phyloP scores from a whole-genome alignment of 2,888 invertebrate species.

The Eupithecia exiguata region DNA sequence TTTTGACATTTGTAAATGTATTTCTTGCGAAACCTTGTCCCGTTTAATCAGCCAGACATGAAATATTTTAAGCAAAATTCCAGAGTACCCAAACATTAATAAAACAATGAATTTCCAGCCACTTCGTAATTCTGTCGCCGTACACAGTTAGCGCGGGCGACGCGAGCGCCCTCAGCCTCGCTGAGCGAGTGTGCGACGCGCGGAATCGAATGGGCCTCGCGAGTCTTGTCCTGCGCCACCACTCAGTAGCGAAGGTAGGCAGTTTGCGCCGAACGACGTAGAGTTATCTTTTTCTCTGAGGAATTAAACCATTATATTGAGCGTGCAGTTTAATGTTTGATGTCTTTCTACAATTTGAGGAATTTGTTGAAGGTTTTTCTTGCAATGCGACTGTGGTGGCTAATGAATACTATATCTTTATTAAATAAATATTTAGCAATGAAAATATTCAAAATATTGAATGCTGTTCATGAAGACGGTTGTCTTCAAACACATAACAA shows the following conservation, averaged over 20 bases:
- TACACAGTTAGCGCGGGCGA: constrained; percentile 8
- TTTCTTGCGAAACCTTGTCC: not conserved
- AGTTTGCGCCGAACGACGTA: no score
- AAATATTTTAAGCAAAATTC: not conserved
- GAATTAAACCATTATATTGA: not conserved
- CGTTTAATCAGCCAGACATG: not conserved
- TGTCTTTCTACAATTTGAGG: not conserved
- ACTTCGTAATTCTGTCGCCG: constrained; percentile 35
- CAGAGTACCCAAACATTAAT: not conserved
- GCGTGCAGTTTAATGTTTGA: not conserved
- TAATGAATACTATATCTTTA: not conserved
- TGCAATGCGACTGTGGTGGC: not conserved
- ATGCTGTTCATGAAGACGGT: no score
- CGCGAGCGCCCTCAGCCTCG: constrained; percentile 35
- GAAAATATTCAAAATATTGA: not conserved
- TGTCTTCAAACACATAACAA: no score
- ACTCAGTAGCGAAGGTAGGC: constrained; percentile 35
- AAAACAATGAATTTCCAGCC: constrained; percentile 24
- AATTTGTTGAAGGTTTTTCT: not conserved
- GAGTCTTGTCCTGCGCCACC: constrained; percentile 36
- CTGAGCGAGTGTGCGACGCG: constrained; percentile 34
- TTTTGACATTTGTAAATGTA: not conserved
- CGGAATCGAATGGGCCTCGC: constrained; percentile 38
- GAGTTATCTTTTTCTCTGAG: not conserved
- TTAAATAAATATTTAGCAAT: not conserved